Evolutionary conservation across 2,113 vertebrate species (phyloP).

Genomic region (Melanerpes formicivorus): DNA sequence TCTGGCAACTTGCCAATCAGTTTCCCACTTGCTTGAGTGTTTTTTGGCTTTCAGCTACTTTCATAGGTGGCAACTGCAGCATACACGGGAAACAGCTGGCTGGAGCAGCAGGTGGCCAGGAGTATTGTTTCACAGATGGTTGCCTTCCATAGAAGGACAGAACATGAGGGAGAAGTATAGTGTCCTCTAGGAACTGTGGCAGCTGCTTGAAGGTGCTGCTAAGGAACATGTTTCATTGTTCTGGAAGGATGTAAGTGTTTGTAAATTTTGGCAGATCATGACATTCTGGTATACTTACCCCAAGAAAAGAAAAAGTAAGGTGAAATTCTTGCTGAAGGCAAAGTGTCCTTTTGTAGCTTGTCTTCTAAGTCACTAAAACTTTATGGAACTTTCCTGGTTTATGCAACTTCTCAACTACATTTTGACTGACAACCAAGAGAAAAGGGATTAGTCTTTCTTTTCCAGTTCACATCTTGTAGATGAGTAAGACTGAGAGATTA

Average conservation of each 20-base stretch:
- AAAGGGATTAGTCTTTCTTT: neutral
- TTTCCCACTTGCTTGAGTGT: neutral
- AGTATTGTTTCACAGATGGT: neutral
- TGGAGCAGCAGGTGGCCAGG: constrained; percentile 24
- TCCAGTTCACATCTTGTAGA: neutral
- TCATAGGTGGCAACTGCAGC: neutral
- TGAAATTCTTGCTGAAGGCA: neutral
- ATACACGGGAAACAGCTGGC: neutral
- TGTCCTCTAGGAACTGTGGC: neutral
- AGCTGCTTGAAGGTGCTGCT: neutral
- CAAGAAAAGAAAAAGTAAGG: neutral
- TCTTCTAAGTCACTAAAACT: neutral
- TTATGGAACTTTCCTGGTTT: neutral
- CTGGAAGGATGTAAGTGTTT: fast-evolving
- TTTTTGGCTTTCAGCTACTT: constrained; percentile 14
- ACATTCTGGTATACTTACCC: neutral
- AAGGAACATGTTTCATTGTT: neutral
- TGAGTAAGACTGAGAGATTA: neutral
- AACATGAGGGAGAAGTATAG: fast-evolving
- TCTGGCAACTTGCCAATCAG: neutral
- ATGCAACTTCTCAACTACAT: neutral
- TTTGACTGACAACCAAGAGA: neutral
- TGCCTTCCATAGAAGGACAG: neutral
- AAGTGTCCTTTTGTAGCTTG: neutral
- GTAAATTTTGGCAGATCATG: fast-evolving